Evolutionary conservation across 2,888 invertebrate species (phyloP), one percentile per base, ranked within the genome.

Genomic region (Hemicrepidius hirtus): DNA sequence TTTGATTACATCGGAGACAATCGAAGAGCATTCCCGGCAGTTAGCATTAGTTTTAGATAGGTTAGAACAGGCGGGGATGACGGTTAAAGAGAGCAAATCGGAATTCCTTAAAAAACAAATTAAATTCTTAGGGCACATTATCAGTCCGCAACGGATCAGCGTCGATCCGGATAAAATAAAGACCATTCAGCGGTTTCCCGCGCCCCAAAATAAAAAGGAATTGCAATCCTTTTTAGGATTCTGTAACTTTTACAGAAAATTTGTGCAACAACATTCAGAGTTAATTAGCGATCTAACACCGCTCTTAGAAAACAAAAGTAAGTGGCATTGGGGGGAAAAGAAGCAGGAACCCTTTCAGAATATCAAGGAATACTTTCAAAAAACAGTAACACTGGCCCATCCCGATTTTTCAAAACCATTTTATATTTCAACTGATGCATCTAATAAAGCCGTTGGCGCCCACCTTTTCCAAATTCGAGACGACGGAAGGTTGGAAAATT

Each of bases 51-150:
- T 79, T 9, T 73, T 80, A 6, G 2, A 46, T 0, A 46, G 64
- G 9, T 46, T 79, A 2, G 7, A 40, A 3, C n/a, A 65, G 12
- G 64, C 76, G n/a, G n/a, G n/a, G n/a, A n/a, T n/a, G n/a, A n/a
- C n/a, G n/a, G n/a, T n/a, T n/a, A n/a, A n/a, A n/a, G n/a, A n/a
- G n/a, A n/a, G n/a, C n/a, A n/a, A n/a, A n/a, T n/a, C n/a, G n/a
- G n/a, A n/a, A n/a, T n/a, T 82, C 67, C 65, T 76, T 6, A 62
- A 71, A 28, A n/a, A 59, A 0, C 74, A 75, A 55, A 65, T 79
- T 6, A 77, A 76, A 10, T 79, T 81, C 28, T 41, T 81, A 6
- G 79, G 80, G 2, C 77, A 81, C 37, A 74, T 77, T 0, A 66
- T 81, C 0, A 68, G 69, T 0, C 3, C 55, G 0, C 46, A 73